Base-by-base conservation (phyloP, 2,888 invertebrate species). In the Elysia crispata region DNA sequence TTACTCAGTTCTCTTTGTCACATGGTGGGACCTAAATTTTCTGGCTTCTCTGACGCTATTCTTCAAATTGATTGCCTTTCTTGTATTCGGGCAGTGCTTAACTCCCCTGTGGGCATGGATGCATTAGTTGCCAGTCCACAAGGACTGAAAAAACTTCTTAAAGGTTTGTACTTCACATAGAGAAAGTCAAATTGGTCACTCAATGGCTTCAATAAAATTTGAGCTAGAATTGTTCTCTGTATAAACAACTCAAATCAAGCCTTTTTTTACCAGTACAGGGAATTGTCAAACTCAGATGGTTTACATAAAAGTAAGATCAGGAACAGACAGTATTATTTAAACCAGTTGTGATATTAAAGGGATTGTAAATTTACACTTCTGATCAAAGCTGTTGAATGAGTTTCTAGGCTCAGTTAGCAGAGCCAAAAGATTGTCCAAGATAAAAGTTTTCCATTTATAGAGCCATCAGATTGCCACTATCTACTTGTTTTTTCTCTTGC, bases 1-100 rank as follows among this genome's bases (percentile, higher is more conserved):
- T 84, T 93, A 79, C 88, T 93, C 83, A 92, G 92, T 83, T 90
- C 92, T 25, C 86, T 93, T 82, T 90, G 91, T 64, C 89, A 90
- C 77, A 89, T 93, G 84, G 89, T 87, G 6, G 86, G 85, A 33
- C 54, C 73, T 41, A 41, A 23, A 57, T 88, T 89, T 77, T 89
- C 89, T 13, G 89, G 89, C 76, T 88, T 93, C 83, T 90, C 91
- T 1, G 92, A 92, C 81, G 92, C 93, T 23, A 88, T 93, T 20
- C 88, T 92, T 1, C 92, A 92, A 86, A 86, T 93, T 70, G 92
- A 93, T 85, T 93, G 93, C 84, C 90, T 93, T 3, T 88, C 89
- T 0, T 93, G 93, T 85, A 86, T 93, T 41, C 87, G 92, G 30
- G 90, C 92, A 23, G 91, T 93, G 23, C 91, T 93, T 85, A 93